Conservation (phyloP, 2,888 invertebrate species). For the Linnaemya vulpina region DNA sequence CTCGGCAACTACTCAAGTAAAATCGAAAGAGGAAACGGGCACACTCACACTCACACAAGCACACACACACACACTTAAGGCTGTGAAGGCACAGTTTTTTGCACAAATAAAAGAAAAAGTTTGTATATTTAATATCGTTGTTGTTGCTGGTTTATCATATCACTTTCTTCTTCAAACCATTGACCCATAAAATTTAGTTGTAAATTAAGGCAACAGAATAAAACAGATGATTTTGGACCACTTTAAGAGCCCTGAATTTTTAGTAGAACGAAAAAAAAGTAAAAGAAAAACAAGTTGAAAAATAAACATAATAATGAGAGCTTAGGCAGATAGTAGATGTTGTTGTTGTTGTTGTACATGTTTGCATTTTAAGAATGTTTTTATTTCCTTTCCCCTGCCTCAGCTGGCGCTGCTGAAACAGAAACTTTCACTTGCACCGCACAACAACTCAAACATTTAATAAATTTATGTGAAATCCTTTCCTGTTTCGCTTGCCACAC, state of each 20-base stretch:
- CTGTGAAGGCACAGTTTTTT: conserved; percentile 3
- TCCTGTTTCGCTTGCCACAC: not conserved
- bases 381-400: conserved; percentile 1
- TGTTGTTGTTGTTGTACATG: conserved; percentile 60
- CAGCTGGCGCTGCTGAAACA: conserved; percentile 1
- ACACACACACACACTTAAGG: not conserved
- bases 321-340: conserved; percentile 66
- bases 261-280: not conserved
- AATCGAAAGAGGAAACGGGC: not conserved
- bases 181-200: conserved; percentile 70
- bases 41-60: not conserved
- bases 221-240: conserved; percentile 42
- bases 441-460: conserved; percentile 6
- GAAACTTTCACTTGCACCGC: conserved; percentile 54
- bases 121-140: conserved; percentile 28
- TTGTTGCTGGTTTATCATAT: conserved; percentile 38
- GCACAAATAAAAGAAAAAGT: not conserved
- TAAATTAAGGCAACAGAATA: conserved; percentile 49
- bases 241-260: conserved; percentile 32
- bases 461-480: not conserved
- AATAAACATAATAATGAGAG: conserved; percentile 61
- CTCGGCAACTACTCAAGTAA: conserved; percentile 17
- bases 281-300: conserved; percentile 10
- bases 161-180: conserved; percentile 65
- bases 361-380: conserved; percentile 29